Conservation (phyloP, 2,797 vertebrate genomes). For the Centropyge bicolor region DNA sequence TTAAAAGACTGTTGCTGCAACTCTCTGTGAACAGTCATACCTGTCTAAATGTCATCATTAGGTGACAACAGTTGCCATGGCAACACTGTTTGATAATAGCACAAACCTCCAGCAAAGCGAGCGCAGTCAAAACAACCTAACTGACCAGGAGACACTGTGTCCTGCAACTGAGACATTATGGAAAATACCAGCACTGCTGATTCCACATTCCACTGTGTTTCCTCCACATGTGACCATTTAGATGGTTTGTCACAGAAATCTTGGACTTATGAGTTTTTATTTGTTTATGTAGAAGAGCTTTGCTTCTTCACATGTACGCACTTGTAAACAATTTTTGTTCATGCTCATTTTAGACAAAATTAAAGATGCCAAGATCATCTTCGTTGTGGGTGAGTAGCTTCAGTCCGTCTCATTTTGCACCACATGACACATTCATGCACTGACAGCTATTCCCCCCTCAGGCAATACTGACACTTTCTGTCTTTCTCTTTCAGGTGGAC, state of each 20-base stretch:
- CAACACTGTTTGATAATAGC: conserved; percentile 56
- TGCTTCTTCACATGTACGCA: not conserved
- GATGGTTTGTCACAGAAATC: conserved; percentile 60
- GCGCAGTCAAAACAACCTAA: conserved; percentile 12
- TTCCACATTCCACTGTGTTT: not conserved
- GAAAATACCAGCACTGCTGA: conserved; percentile 30
- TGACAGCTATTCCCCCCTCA: not conserved
- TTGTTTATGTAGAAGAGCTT: not conserved
- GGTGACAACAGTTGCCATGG: conserved; percentile 73
- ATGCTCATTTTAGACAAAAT: conserved; percentile 90
- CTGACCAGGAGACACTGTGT: not conserved
- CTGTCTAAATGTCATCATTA: conserved; percentile 10
- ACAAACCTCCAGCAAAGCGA: conserved; percentile 43
- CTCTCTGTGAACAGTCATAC: conserved; percentile 23
- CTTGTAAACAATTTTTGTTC: conserved; percentile 20
- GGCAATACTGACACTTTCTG: not conserved
- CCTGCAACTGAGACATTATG: conserved; percentile 50
- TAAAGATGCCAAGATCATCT: conserved; percentile 97
- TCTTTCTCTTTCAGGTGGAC: conserved; percentile 88
- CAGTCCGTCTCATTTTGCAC: not conserved
- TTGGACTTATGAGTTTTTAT: not conserved
- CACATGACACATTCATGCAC: not conserved
- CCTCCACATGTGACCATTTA: not conserved
- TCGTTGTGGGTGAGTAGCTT: conserved; percentile 95
- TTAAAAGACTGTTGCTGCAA: not conserved